These are phyloP conservation scores for Zootermopsis nevadensis DNA, from an alignment of 2,888 invertebrate species.

Conservation along the genomic window DNA sequence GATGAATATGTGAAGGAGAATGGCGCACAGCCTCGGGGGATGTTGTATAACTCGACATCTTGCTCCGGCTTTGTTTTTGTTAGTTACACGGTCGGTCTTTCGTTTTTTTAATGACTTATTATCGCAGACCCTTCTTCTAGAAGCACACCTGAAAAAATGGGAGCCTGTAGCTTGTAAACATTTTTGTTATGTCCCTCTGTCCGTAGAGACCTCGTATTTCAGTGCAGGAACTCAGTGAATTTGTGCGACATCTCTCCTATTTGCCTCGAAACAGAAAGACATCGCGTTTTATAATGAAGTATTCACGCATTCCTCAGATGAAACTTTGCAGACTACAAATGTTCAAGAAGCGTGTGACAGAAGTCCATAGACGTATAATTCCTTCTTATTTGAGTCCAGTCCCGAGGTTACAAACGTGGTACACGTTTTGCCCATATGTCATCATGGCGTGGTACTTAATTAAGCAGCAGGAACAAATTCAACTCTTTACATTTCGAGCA, in stretches of 20 bases:
- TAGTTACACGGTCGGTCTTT: neutral
- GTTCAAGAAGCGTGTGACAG: too few species aligned
- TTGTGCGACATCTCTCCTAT: neutral
- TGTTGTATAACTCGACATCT: neutral
- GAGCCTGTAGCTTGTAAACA: neutral
- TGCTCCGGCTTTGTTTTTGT: neutral
- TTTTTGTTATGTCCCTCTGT: neutral
- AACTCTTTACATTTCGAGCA: too few species aligned
- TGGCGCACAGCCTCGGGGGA: neutral
- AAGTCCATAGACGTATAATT: too few species aligned
- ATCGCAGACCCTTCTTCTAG: neutral
- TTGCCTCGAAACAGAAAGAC: neutral
- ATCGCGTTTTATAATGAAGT: too few species aligned
- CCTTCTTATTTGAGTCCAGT: too few species aligned
- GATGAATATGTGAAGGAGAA: conserved; percentile 10
- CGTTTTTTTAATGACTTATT: conserved; percentile 7
- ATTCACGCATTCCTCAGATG: too few species aligned
- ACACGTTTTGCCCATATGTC: too few species aligned
- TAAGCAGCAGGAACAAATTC: too few species aligned
- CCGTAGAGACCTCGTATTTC: neutral
- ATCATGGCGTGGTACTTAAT: too few species aligned
- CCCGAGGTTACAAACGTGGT: too few species aligned
- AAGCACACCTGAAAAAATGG: neutral
- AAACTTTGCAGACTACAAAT: too few species aligned
- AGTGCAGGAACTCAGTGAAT: neutral